phyloP scores from a whole-genome alignment of 1,140 invertebrate species.

The Oncopodura yosiiana region DNA sequence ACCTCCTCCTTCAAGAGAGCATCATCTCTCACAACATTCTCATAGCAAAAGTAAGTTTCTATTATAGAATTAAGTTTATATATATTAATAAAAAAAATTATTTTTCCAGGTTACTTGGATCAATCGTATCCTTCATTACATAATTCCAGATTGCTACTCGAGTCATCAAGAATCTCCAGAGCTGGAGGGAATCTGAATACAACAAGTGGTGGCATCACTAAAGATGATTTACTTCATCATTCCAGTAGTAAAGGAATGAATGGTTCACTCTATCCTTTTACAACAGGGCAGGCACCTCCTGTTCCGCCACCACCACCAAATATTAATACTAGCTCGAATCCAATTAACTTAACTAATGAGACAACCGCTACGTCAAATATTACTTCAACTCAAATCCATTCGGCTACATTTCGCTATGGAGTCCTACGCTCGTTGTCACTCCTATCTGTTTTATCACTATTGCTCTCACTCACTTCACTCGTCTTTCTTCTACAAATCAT shows the following conservation, averaged over 20 bases:
- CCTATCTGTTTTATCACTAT: slow-evolving; percentile 31
- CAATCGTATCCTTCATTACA: slow-evolving; percentile 32
- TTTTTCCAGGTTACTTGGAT: slow-evolving; percentile 28
- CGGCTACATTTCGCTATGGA: slow-evolving; percentile 27
- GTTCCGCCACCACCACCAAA: slow-evolving; percentile 18
- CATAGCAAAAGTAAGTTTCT: slow-evolving; percentile 27
- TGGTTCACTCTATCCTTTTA: slow-evolving; percentile 19
- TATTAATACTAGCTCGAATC: too few species aligned
- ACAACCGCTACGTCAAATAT: slow-evolving; percentile 23
- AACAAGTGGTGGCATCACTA: slow-evolving; percentile 7
- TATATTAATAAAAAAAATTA: not conserved
- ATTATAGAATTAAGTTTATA: not conserved
- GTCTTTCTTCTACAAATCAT: slow-evolving; percentile 32
- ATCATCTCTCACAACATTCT: slow-evolving; percentile 15
- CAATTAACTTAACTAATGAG: slow-evolving; percentile 18
- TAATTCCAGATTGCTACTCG: slow-evolving; percentile 27
- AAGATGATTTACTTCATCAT: not conserved
- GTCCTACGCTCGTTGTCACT: slow-evolving; percentile 31
- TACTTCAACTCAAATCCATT: slow-evolving; percentile 12
- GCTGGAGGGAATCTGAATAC: not conserved
- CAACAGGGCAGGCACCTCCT: slow-evolving; percentile 20
- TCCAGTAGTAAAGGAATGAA: slow-evolving; percentile 14
- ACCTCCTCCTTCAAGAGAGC: too few species aligned
- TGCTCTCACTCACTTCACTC: slow-evolving; percentile 33
- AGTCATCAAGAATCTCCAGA: slow-evolving; percentile 29